A percentile compares a stretch with the other conserved stretches of the same genome.
These are phyloP conservation scores for Chymomyza procnemis DNA, from an alignment of 2,888 invertebrate species.

Conservation along the genomic window DNA sequence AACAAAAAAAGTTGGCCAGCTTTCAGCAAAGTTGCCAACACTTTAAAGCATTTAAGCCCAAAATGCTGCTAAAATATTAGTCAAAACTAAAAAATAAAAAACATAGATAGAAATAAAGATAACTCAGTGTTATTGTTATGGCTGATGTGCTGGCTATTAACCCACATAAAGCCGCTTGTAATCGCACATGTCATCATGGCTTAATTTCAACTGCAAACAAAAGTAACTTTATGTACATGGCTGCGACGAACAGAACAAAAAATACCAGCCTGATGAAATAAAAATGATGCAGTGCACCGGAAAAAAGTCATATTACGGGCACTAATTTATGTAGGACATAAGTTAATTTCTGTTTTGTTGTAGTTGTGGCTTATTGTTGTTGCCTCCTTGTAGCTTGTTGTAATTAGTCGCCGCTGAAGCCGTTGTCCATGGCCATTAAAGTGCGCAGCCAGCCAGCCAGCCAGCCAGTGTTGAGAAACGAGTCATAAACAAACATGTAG, in stretches of 20 bases:
- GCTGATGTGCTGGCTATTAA: slow-evolving; percentile 9
- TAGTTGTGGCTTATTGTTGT: slow-evolving; percentile 11
- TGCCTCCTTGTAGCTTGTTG: slow-evolving; percentile 58
- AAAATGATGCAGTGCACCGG: slow-evolving; percentile 8
- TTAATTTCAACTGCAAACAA: slow-evolving; percentile 58
- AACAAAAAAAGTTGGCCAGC: slow-evolving; percentile 37
- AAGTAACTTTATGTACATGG: neutral
- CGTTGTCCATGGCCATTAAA: slow-evolving; percentile 63
- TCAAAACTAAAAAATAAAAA: slow-evolving; percentile 28
- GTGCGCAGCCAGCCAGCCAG: slow-evolving; percentile 39
- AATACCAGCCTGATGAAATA: neutral
- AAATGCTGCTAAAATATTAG: neutral
- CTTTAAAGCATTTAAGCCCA: slow-evolving; percentile 36
- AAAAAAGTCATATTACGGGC: slow-evolving; percentile 52
- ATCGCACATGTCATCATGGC: slow-evolving; percentile 62
- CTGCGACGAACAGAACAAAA: neutral
- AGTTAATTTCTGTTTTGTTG: slow-evolving; percentile 62
- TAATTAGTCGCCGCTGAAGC: slow-evolving; percentile 66
- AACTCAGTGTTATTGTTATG: slow-evolving; percentile 27
- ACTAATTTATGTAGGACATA: slow-evolving; percentile 70
- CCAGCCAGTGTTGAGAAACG: slow-evolving; percentile 22
- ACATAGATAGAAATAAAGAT: no score
- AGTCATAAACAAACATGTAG: slow-evolving; percentile 14
- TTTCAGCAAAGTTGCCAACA: slow-evolving; percentile 38
- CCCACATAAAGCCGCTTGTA: slow-evolving; percentile 29